Evolutionary conservation across 2,113 vertebrate species (phyloP).

Genomic region (Neodontobutis hainanensis): DNA sequence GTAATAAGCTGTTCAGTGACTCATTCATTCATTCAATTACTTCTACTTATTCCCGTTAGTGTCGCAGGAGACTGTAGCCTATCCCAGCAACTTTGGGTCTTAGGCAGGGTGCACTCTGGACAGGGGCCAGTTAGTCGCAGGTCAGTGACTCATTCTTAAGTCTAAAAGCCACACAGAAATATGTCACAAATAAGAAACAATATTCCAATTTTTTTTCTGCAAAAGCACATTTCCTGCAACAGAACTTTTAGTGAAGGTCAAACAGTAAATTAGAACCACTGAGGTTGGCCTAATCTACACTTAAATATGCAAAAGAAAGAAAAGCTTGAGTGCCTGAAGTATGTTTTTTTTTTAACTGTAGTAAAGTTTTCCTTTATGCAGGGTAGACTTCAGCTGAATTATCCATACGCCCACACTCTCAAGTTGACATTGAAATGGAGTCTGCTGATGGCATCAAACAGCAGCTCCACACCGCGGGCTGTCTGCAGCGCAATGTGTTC

Average conservation of each 20-base stretch:
- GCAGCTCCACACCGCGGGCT: slow-evolving; percentile 9
- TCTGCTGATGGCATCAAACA: slow-evolving; percentile 49
- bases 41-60: no score
- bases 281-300: background rate
- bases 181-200: no score
- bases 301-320: background rate
- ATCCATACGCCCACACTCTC: slow-evolving; percentile 35
- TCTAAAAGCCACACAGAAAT: no score
- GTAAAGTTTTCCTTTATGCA: slow-evolving; percentile 7
- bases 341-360: no score
- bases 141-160: no score
- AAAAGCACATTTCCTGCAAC: background rate
- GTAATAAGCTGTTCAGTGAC: no score
- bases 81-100: no score
- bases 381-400: slow-evolving; percentile 29
- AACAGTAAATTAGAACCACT: background rate
- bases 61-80: no score
- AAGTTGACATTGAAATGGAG: slow-evolving; percentile 38
- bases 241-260: background rate
- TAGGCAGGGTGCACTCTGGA: no score
- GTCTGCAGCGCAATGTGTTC: background rate
- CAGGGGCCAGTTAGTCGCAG: no score
- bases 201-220: background rate
- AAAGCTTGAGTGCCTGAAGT: background rate
- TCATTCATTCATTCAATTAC: no score